Evolutionary conservation across 2,888 invertebrate species (phyloP).

Genomic region (Leucophora obtusa): DNA sequence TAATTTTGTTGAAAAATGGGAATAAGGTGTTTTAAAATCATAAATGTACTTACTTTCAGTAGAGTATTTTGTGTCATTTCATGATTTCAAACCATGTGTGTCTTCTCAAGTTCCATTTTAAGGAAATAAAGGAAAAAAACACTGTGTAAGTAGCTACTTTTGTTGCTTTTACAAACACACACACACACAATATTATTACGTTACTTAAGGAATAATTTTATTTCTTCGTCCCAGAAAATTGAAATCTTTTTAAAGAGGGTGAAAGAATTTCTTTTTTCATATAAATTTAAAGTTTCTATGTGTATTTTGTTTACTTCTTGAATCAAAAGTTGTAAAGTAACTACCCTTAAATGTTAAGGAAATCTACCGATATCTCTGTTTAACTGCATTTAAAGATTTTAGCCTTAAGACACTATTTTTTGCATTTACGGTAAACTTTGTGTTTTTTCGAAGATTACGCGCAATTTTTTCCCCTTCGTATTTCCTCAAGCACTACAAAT

Average conservation of each 20-base stretch:
- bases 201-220: background rate
- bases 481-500: background rate
- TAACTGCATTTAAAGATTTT: constrained; percentile 32
- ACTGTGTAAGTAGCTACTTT: constrained; percentile 23
- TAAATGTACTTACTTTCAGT: too few relatives aligned
- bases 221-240: background rate
- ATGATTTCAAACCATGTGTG: too few relatives aligned
- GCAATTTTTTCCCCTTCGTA: background rate
- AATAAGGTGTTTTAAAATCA: too few relatives aligned
- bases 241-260: constrained; percentile 3
- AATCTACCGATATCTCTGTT: background rate
- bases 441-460: background rate
- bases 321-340: background rate
- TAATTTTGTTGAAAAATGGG: too few relatives aligned
- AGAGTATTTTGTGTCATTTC: too few relatives aligned
- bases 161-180: background rate
- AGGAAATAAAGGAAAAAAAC: background rate
- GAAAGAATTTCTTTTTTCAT: background rate
- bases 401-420: constrained; percentile 6
- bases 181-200: background rate
- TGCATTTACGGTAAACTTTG: background rate
- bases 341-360: constrained; percentile 4
- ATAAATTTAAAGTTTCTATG: constrained; percentile 7
- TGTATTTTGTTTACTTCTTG: constrained; percentile 1
- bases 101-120: background rate